Evolutionary conservation across 2,797 vertebrate species (phyloP), one percentile per base, ranked within the genome.

Genomic region (Dicrostonyx torquatus): DNA sequence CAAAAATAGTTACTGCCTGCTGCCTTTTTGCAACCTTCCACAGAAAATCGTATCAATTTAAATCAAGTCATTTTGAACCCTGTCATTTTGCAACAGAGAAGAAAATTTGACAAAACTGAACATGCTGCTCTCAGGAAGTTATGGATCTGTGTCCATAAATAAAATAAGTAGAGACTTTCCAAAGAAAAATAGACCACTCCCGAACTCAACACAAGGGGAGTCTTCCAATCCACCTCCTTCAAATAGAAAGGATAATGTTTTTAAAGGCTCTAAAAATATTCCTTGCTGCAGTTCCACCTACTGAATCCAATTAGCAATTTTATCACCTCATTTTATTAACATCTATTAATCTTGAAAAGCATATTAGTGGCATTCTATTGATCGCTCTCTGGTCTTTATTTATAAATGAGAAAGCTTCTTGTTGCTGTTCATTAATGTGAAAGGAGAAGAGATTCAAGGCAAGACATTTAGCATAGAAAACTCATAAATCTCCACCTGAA

Each of bases 391-490:
- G 91, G 79, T 95, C 85, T 95, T 82, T 97, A 97, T 97, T 97
- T 98, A 95, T 96, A 97, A 97, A 79, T 90, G 43, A 95, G 91
- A 97, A 72, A 77, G 55, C 87, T 89, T 96, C 90, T 96, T 95
- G 94, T 77, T 98, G 97, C 96, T 96, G 93, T 96, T 98, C 95
- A 93, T 76, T 93, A 97, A 95, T 34, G 50, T 97, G 83, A 95
- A 98, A 97, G 95, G 95, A 97, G 96, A 97, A 92, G 75, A 95
- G 83, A 98, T 96, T 97, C 97, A 97, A 96, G 87, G 66, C 90
- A 94, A 95, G n/a, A 94, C 26, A 91, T 48, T 98, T 97, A 97
- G 92, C 97, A 98, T 89, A 97, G 86, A 98, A 98, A 98, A 97
- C 83, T 95, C 97, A 96, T 96, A 98, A 98, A 98, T 89, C 94